These are phyloP conservation scores for Taxidea taxus DNA, from an alignment of 2,113 vertebrate genomes.

Conservation along the genomic window DNA sequence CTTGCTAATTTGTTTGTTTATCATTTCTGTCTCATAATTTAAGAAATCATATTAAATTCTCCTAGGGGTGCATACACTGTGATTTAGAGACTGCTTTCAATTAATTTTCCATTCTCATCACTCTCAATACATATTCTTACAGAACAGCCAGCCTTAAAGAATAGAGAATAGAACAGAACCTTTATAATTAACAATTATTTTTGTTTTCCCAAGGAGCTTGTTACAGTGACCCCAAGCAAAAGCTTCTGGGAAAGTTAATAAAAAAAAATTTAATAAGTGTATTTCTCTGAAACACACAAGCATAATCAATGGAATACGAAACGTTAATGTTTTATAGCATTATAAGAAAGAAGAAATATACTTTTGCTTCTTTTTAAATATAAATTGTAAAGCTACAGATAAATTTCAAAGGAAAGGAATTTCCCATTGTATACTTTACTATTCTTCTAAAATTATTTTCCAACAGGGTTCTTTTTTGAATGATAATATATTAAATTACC, in stretches of 20 bases:
- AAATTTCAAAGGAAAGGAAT: conserved; percentile 59
- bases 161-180: not conserved
- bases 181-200: conserved; percentile 35
- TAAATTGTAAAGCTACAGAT: not conserved
- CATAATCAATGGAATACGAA: conserved; percentile 19
- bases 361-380: conserved; percentile 2
- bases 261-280: conserved; percentile 19
- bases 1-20: not conserved
- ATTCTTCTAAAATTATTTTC: conserved; percentile 70
- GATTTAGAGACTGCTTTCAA: not conserved
- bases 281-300: not conserved
- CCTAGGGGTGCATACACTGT: not conserved
- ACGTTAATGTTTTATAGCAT: conserved; percentile 29
- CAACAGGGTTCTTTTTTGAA: conserved; percentile 59
- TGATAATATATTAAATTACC: conserved; percentile 75
- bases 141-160: not conserved
- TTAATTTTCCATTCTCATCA: conserved; percentile 14
- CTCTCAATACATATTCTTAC: conserved; percentile 19
- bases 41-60: conserved; percentile 15
- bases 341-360: not conserved
- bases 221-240: conserved; percentile 8
- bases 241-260: not conserved
- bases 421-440: conserved; percentile 9
- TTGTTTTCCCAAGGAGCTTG: not conserved
- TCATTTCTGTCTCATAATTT: not conserved